These are phyloP conservation scores for Pheosia tremula DNA, from an alignment of 2,888 invertebrate genomes.

Conservation along the genomic window DNA sequence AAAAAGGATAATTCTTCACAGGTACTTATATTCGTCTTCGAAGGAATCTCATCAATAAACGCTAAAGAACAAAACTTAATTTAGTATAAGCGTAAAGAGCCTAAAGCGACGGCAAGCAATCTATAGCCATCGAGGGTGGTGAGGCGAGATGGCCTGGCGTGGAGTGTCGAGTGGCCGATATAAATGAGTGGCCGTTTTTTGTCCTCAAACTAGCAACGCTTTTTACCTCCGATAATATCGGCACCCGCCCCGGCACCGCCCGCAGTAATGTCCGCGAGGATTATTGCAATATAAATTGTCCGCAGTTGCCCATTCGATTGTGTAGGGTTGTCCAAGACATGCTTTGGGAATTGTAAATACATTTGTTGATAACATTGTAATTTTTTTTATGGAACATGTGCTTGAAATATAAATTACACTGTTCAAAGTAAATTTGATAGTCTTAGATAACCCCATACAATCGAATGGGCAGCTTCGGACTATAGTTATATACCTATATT, in stretches of 20 bases:
- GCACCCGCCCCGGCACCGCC: conserved; percentile 51
- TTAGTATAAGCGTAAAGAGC: neutral
- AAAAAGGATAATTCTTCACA: too few species aligned
- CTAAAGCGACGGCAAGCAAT: conserved; percentile 39
- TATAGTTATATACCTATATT: too few species aligned
- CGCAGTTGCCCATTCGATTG: conserved; percentile 77
- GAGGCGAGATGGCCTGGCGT: conserved; percentile 60
- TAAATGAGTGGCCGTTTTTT: conserved; percentile 84
- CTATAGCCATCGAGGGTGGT: conserved; percentile 41
- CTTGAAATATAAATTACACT: too few species aligned
- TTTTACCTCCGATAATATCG: conserved; percentile 80
- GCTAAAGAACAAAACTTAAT: neutral
- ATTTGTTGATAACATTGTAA: neutral
- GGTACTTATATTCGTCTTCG: too few species aligned
- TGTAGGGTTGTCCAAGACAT: conserved; percentile 57
- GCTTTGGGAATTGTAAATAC: neutral
- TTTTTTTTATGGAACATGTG: neutral
- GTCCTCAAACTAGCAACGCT: conserved; percentile 74
- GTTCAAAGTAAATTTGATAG: too few species aligned
- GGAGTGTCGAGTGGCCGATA: conserved; percentile 73
- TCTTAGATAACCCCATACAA: too few species aligned
- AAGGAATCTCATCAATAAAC: neutral
- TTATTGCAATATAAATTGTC: conserved; percentile 84
- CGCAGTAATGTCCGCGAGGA: conserved; percentile 77
- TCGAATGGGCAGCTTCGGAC: too few species aligned